Percentiles rank a stretch among this genome's conserved stretches.
Evolutionary conservation across 2,113 vertebrate genomes (phyloP).

Genomic region (Urocolius indicus): DNA sequence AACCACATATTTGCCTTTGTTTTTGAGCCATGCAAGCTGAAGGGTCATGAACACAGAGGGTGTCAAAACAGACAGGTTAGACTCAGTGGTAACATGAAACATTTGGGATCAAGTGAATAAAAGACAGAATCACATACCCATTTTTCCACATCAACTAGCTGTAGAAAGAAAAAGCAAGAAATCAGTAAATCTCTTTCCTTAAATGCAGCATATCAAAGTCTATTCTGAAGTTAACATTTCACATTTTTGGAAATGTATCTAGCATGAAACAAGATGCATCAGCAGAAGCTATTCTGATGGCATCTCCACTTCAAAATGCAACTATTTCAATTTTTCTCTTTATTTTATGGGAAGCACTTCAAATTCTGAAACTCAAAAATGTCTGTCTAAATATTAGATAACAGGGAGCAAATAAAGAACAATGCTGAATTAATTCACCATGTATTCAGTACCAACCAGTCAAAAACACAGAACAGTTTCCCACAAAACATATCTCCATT

Average conservation of each 20-base stretch:
- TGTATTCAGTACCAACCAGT: background rate
- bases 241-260: background rate
- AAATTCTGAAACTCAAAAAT: background rate
- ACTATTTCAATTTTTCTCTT: background rate
- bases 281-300: background rate
- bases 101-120: constrained; percentile 62
- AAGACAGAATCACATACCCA: constrained; percentile 84
- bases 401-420: background rate
- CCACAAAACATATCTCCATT: background rate
- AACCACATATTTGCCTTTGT: background rate
- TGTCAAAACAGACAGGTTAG: constrained; percentile 69
- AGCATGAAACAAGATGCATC: background rate
- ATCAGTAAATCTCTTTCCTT: constrained; percentile 67
- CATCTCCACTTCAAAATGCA: background rate
- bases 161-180: constrained; percentile 82
- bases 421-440: background rate
- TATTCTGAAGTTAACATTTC: constrained; percentile 31
- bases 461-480: background rate
- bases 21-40: constrained; percentile 66
- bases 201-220: constrained; percentile 1
- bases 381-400: background rate
- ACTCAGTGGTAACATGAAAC: constrained; percentile 67
- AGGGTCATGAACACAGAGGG: constrained; percentile 57
- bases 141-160: constrained; percentile 90
- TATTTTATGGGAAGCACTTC: background rate